Conservation (phyloP, 2,888 invertebrate species). For the Nomada fucata region DNA sequence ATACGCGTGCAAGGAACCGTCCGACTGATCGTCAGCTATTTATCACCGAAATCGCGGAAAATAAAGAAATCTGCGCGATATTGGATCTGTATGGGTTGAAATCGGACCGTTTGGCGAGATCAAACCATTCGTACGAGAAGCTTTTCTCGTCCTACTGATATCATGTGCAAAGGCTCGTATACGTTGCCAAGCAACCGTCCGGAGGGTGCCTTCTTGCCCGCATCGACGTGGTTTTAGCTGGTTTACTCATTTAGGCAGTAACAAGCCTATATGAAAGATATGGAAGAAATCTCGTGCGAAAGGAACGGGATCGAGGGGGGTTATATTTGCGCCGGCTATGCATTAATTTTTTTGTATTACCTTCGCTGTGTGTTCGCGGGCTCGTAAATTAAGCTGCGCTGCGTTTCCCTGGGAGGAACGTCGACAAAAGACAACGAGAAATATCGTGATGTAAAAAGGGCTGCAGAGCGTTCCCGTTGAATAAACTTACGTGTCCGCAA, state of each 20-base stretch:
- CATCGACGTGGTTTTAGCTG: conserved; percentile 79
- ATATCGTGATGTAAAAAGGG: neutral
- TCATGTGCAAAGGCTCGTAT: conserved; percentile 78
- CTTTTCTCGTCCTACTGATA: conserved; percentile 80
- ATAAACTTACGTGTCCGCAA: neutral
- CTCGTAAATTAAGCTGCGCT: neutral
- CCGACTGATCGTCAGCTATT: neutral
- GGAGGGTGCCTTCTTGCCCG: conserved; percentile 79
- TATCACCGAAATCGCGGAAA: conserved; percentile 14
- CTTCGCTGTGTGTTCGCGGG: neutral
- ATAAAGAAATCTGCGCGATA: conserved; percentile 66
- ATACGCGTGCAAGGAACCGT: neutral
- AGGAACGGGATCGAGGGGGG: conserved; percentile 6
- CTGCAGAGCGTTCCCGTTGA: neutral
- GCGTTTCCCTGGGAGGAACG: neutral
- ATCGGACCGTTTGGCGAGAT: conserved; percentile 72
- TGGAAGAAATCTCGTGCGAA: conserved; percentile 45
- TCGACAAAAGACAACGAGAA: neutral
- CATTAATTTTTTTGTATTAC: conserved; percentile 16
- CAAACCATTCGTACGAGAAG: conserved; percentile 80
- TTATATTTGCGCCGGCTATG: neutral
- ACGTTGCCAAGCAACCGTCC: conserved; percentile 81
- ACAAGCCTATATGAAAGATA: conserved; percentile 60
- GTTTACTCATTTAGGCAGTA: conserved; percentile 80
- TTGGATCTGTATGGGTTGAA: conserved; percentile 63